phyloP scores from a whole-genome alignment of 2,797 vertebrate species.

The Cynopterus sphinx region DNA sequence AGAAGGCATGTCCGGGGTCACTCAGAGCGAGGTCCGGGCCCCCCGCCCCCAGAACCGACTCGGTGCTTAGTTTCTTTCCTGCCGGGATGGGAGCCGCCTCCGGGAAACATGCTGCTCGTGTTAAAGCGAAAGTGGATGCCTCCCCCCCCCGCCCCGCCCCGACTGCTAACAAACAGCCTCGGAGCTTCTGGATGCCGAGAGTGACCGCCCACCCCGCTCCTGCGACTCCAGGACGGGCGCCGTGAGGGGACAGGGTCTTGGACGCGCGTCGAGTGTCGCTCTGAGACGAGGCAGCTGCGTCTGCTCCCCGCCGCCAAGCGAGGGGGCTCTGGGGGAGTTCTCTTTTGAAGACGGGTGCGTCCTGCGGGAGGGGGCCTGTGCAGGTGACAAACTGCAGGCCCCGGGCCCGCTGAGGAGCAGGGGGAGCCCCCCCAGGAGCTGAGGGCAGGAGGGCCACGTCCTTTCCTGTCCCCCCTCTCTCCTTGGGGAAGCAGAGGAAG shows the following conservation, averaged over 20 bases:
- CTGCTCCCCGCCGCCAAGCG: background rate
- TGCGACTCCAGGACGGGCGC: background rate
- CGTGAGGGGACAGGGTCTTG: background rate
- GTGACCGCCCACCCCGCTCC: background rate
- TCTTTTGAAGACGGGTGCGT: background rate
- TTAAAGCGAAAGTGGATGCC: background rate
- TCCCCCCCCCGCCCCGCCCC: no score
- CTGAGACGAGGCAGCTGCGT: background rate
- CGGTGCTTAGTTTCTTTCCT: background rate
- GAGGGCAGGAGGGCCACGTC: background rate
- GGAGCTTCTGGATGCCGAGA: background rate
- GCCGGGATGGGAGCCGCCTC: background rate
- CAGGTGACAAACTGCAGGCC: background rate
- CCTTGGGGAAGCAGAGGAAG: background rate
- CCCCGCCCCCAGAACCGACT: background rate
- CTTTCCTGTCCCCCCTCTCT: background rate
- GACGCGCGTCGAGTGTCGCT: background rate
- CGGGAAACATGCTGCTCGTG: background rate
- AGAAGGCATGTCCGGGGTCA: background rate
- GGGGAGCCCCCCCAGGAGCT: background rate
- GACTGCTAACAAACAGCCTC: background rate
- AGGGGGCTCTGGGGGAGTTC: background rate
- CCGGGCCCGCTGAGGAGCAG: background rate
- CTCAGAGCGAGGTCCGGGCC: background rate
- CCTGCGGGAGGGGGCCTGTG: background rate